Percentiles rank a stretch among this genome's conserved stretches.
phyloP scores from a whole-genome alignment of 1,140 invertebrate genomes.

The Procambarus virginalis region DNA sequence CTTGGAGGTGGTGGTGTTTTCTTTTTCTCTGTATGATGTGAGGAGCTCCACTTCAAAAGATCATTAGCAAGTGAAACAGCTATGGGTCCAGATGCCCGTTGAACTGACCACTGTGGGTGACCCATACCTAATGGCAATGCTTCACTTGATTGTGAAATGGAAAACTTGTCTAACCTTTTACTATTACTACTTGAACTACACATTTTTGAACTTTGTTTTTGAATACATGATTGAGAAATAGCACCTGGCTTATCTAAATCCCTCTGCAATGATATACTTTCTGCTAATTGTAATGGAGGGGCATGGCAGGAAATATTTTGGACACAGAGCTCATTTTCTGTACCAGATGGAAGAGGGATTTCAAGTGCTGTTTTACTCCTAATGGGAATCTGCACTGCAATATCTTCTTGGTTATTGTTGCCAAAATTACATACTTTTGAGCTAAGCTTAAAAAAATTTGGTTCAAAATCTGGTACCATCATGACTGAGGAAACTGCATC shows the following conservation, averaged over 20 bases:
- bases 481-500: not conserved
- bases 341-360: constrained; percentile 20
- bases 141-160: not conserved
- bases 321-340: constrained; percentile 8
- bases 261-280: not conserved
- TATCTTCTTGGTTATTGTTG: not conserved
- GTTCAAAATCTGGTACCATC: not conserved
- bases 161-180: not conserved
- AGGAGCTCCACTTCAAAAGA: not conserved
- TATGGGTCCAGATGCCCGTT: not conserved
- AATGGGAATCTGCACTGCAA: not conserved
- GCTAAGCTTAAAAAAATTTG: not conserved
- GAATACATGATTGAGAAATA: not conserved
- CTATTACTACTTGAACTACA: constrained; percentile 9
- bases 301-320: not conserved
- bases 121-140: not conserved
- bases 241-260: not conserved
- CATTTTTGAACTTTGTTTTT: not conserved
- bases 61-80: not conserved
- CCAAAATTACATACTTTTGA: not conserved
- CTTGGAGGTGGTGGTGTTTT: constrained; percentile 28
- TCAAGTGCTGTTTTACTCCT: not conserved
- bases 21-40: not conserved
- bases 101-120: not conserved
- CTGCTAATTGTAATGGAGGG: not conserved